Base-by-base conservation (phyloP, 2,888 invertebrate species). In the Napeogenes inachia region DNA sequence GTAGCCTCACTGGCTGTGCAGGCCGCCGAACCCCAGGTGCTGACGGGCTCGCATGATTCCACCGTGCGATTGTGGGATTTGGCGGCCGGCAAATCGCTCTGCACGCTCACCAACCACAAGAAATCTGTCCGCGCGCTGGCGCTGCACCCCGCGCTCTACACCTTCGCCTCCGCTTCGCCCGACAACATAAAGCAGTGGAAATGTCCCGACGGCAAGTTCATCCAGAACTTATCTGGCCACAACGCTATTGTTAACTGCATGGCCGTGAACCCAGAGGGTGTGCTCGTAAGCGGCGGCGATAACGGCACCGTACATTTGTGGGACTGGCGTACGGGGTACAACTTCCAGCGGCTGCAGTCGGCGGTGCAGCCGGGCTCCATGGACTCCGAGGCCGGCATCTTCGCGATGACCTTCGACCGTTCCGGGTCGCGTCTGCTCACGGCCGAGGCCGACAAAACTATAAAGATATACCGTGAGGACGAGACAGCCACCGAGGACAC, bases 111-210 rank as follows among this genome's bases (percentile, higher is more conserved):
- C 1, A 98, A 99, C 89, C 99, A 99, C 89, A 99, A 99, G 87
- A 99, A 99, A 81, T 99, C 97, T 68, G 96, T 97, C 0, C 92
- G 96, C 35, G 93, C 96, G 64, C 90, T 96, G 8, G 94, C 94
- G 0, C 88, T 95, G 12, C 96, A 96, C 85, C 96, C 96, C 0
- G 92, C 93, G 0, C 79, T 95, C 76, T 94, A 99, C 83, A 98
- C 98, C 92, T 99, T 99, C 85, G 99, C 97, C 0, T 98, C 98
- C 0, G 99, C 97, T 0, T 98, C 99, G 0, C 98, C 99, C 0
- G 99, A 99, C 81, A 99, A 99, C 80, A 97, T 99, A 68, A 99
- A 99, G 80, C 98, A 99, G 80, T 99, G 99, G 99, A 97, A 96
- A 81, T 98, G 98, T 77, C 99, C 99, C 0, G 98, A 99, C 74